These are phyloP conservation scores for Callimorpha dominula DNA, from an alignment of 2,888 invertebrate species.

Conservation along the genomic window DNA sequence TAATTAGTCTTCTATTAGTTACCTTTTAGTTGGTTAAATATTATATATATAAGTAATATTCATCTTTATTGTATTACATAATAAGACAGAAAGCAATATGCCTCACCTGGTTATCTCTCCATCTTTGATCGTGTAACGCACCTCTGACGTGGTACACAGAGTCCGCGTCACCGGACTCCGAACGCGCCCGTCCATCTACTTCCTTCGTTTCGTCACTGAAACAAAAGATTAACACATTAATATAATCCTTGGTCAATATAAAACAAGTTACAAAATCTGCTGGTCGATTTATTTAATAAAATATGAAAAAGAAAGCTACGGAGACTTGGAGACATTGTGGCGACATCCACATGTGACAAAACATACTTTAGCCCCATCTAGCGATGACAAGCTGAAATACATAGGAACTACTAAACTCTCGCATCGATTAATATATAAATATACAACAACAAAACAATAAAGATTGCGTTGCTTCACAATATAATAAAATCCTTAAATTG, in stretches of 20 bases:
- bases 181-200: slow-evolving; percentile 89
- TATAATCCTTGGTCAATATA: background rate
- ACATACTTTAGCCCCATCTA: too few relatives aligned
- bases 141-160: slow-evolving; percentile 89
- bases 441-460: too few relatives aligned
- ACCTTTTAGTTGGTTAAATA: background rate
- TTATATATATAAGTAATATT: background rate
- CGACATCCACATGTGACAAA: too few relatives aligned
- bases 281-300: too few relatives aligned
- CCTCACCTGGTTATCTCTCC: slow-evolving; percentile 77
- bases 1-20: too few relatives aligned
- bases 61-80: background rate
- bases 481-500: too few relatives aligned
- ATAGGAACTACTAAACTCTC: too few relatives aligned
- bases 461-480: too few relatives aligned
- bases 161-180: slow-evolving; percentile 93
- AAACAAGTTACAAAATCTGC: background rate
- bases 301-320: too few relatives aligned
- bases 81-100: background rate
- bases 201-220: slow-evolving; percentile 92
- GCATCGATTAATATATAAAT: too few relatives aligned
- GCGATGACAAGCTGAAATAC: too few relatives aligned
- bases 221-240: slow-evolving; percentile 27
- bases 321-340: too few relatives aligned
- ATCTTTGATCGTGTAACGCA: slow-evolving; percentile 78